Percentiles rank a stretch among this genome's conserved stretches.
Evolutionary conservation across 2,797 vertebrate genomes (phyloP).

Genomic region (Bryconaethiops microstoma): DNA sequence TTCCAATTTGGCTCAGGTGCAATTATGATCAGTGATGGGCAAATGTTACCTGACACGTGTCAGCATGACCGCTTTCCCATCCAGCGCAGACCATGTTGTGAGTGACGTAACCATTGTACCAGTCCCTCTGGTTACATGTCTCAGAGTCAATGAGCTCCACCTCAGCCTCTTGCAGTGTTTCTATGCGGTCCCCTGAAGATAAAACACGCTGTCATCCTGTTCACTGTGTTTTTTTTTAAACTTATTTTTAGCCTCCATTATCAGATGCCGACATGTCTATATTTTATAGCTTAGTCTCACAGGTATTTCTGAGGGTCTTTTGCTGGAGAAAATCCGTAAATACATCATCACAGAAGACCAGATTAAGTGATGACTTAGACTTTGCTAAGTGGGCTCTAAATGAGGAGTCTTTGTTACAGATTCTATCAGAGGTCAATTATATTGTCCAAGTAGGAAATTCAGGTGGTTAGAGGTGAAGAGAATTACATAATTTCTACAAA

Average conservation of each 20-base stretch:
- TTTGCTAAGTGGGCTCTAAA: background rate
- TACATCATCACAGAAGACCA: background rate
- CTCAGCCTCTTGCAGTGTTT: slow-evolving; percentile 67
- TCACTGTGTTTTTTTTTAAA: background rate
- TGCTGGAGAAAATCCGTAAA: background rate
- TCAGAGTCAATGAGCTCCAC: slow-evolving; percentile 63
- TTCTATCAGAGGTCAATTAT: background rate
- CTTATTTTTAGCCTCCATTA: slow-evolving; percentile 7
- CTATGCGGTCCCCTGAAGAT: slow-evolving; percentile 31
- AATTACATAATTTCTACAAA: no score
- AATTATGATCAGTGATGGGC: background rate
- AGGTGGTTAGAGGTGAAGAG: no score
- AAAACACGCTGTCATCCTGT: background rate
- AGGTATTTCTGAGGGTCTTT: background rate
- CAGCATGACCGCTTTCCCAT: slow-evolving; percentile 50
- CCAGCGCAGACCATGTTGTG: slow-evolving; percentile 72
- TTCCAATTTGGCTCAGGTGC: no score
- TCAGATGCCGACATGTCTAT: background rate
- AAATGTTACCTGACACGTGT: slow-evolving; percentile 63
- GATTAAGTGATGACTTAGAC: background rate
- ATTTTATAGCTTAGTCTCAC: background rate
- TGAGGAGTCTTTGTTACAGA: background rate
- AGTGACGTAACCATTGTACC: slow-evolving; percentile 58
- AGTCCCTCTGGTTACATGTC: slow-evolving; percentile 66
- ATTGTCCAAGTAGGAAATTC: no score